A percentile compares a stretch with the other conserved stretches of the same genome.
phyloP scores from a whole-genome alignment of 2,888 invertebrate species.

The Hypolimnas misippus region DNA sequence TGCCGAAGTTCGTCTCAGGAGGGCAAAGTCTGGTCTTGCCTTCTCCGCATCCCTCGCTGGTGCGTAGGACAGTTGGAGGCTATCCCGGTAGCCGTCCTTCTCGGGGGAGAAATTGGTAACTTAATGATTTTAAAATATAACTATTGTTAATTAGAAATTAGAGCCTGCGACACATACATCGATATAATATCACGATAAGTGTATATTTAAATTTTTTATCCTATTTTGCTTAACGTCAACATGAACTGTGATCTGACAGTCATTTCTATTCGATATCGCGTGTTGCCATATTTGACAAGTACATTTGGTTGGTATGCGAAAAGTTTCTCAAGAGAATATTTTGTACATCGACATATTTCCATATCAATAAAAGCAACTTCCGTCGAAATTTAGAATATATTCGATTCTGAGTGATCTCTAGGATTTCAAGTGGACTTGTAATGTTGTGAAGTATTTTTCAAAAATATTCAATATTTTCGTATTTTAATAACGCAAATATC shows the following conservation, averaged over 20 bases:
- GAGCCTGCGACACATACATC: no score
- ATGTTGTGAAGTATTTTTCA: neutral
- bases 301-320: neutral
- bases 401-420: slow-evolving; percentile 3
- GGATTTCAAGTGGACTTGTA: slow-evolving; percentile 11
- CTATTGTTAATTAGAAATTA: no score
- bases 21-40: no score
- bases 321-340: slow-evolving; percentile 7
- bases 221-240: neutral
- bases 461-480: neutral
- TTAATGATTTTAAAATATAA: no score
- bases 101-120: no score
- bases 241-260: neutral
- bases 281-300: neutral
- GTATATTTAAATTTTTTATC: neutral
- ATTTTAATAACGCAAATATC: no score
- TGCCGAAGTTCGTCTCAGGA: no score
- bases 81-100: no score
- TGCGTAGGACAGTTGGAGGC: no score
- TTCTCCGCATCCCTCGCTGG: no score
- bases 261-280: slow-evolving; percentile 2
- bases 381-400: slow-evolving; percentile 9
- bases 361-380: slow-evolving; percentile 16
- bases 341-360: slow-evolving; percentile 4
- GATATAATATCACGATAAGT: no score